Evolutionary conservation across 1,140 invertebrate species (phyloP).

Genomic region (Drosophila mauritiana): DNA sequence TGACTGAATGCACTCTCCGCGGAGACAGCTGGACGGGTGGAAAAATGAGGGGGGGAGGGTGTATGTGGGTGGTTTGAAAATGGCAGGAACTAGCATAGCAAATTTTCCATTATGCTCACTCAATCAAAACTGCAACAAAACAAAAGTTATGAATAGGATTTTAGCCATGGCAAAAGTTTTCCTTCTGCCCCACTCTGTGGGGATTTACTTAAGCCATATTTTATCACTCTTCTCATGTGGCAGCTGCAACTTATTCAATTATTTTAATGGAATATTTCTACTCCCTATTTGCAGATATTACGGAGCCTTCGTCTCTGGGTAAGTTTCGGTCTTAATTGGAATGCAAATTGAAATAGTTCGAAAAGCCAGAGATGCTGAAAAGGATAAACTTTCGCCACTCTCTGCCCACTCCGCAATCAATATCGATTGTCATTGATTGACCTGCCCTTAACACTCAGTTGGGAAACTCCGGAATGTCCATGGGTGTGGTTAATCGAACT

Average conservation of each 20-base stretch:
- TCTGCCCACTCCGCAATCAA: background rate
- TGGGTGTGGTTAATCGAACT: conserved; percentile 72
- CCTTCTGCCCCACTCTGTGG: background rate
- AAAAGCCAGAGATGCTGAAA: background rate
- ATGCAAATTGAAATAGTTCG: conserved; percentile 55
- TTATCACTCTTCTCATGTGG: conserved; percentile 48
- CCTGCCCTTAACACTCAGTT: background rate
- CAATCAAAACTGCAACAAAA: conserved; percentile 66
- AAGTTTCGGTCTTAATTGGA: conserved; percentile 56
- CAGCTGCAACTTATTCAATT: conserved; percentile 78
- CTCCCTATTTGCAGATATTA: conserved; percentile 46
- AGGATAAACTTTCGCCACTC: background rate
- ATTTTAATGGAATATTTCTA: conserved; percentile 72
- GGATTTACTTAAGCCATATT: conserved; percentile 77
- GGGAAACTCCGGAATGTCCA: conserved; percentile 3
- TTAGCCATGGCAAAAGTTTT: conserved; percentile 55
- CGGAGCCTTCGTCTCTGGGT: conserved; percentile 24
- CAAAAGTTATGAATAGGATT: conserved; percentile 77
- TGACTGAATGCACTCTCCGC: conserved; percentile 59
- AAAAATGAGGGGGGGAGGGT: background rate
- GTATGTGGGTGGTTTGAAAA: background rate
- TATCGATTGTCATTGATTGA: conserved; percentile 17
- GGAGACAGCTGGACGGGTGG: conserved; percentile 10
- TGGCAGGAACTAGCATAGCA: conserved; percentile 34
- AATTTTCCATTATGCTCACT: conserved; percentile 68